A percentile compares a stretch with the other conserved stretches of the same genome.
Conservation (phyloP, 1,140 invertebrate genomes). For the Trypoxylus dichotomus region DNA sequence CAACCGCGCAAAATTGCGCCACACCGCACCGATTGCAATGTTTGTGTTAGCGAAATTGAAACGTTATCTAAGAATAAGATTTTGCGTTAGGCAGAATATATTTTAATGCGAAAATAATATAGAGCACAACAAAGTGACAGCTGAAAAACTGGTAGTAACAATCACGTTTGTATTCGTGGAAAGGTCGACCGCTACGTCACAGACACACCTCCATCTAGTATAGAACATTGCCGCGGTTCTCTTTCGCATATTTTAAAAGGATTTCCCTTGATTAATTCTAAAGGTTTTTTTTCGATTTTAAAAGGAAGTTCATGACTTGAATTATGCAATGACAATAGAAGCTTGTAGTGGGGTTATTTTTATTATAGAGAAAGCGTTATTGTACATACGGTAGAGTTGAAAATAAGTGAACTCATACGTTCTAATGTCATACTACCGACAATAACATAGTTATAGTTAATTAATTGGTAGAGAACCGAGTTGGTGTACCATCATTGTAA, state of each 20-base stretch:
- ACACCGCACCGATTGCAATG: neutral
- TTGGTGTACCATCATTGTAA: too few relatives aligned
- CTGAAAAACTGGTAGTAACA: constrained; percentile 19
- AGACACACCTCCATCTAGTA: constrained; percentile 2
- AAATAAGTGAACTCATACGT: too few relatives aligned
- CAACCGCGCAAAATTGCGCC: neutral
- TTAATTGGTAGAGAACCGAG: too few relatives aligned
- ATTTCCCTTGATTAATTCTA: neutral
- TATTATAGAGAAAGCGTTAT: too few relatives aligned
- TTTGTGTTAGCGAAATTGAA: neutral
- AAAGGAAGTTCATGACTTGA: neutral
- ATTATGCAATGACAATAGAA: neutral
- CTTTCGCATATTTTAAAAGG: neutral
- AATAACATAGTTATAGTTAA: too few relatives aligned
- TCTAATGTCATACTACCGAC: too few relatives aligned
- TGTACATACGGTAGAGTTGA: too few relatives aligned
- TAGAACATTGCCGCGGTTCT: neutral
- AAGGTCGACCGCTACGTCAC: constrained; percentile 19
- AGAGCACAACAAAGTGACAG: neutral
- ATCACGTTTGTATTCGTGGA: constrained; percentile 8
- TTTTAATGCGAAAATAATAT: neutral
- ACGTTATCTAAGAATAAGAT: neutral
- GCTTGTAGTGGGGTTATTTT: neutral
- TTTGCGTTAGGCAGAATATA: neutral
- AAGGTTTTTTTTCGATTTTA: neutral